Evolutionary conservation across 2,113 vertebrate genomes (phyloP).

Genomic region (Calyptomena viridis): DNA sequence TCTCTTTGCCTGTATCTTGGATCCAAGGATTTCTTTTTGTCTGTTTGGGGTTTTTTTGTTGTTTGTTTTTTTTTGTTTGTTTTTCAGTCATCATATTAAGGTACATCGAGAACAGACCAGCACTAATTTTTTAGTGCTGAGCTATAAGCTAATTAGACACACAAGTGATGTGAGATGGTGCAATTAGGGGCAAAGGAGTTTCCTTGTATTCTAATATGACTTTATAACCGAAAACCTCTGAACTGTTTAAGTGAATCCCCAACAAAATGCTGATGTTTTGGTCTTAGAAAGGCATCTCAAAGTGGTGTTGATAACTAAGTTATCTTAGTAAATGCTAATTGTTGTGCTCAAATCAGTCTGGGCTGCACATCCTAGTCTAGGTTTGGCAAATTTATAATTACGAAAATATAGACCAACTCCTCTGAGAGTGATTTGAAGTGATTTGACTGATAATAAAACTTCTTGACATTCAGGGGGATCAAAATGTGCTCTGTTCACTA

Average conservation of each 20-base stretch:
- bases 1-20: no score
- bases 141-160: background rate
- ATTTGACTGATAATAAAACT: background rate
- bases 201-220: background rate
- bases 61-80: background rate
- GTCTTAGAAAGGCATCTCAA: background rate
- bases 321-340: background rate
- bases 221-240: background rate
- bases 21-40: no score
- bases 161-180: background rate
- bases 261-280: background rate
- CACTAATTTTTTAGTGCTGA: background rate
- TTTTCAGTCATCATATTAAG: background rate
- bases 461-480: background rate
- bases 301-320: background rate
- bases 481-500: background rate
- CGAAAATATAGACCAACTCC: background rate
- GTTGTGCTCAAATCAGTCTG: background rate
- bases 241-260: background rate
- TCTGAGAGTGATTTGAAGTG: background rate
- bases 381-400: background rate
- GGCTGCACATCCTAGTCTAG: background rate
- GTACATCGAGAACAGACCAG: background rate
- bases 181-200: rapidly evolving
- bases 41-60: no score